Evolutionary conservation across 2,888 invertebrate genomes (phyloP), one percentile per base, ranked within the genome.

Genomic region (Tanypteryx hageni): DNA sequence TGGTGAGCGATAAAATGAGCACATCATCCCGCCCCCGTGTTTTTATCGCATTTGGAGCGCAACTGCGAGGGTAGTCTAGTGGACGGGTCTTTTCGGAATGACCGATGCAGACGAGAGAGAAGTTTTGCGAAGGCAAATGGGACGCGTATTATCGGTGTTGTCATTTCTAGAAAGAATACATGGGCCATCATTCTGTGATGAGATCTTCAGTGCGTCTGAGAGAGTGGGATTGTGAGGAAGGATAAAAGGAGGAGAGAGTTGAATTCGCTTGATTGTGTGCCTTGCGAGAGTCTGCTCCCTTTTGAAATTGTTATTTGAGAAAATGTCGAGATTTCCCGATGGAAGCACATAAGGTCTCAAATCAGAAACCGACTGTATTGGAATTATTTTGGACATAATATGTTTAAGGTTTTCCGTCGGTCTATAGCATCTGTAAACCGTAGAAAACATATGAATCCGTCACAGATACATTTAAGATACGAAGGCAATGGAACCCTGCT

Each of bases 1-100:
- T 86, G 61, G 86, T 11, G 64, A 44, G 27, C 89, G 44, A 68
- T 64, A 89, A 89, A 89, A 89, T 89, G 64, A 44, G 44, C 89
- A 64, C 89, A 89, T 89, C 89, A 64, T 68, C 68, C 59, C 44
- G 83, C n/a, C 83, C 83, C 18, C 44, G 89, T 89, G 89, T 89
- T 89, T 89, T 89, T 16, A 89, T 89, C n/a, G 44, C 64, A 89
- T 89, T 31, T 64, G 61, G 89, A 64, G 61, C 64, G 89, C 61
- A 31, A 44, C 5, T 86, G 14, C 59, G 44, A 27, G 22, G 68
- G 68, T 18, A 31, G 86, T 59, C 64, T 86, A 44, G 64, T 22
- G 76, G 44, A 44, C 3, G 44, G 3, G 44, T 44, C 44, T 5
- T 5, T 44, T 44, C 44, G 27, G 31, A n/a, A 44, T 64, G 64